Evolutionary conservation across 2,113 vertebrate species (phyloP).

Genomic region (Labrus mixtus): DNA sequence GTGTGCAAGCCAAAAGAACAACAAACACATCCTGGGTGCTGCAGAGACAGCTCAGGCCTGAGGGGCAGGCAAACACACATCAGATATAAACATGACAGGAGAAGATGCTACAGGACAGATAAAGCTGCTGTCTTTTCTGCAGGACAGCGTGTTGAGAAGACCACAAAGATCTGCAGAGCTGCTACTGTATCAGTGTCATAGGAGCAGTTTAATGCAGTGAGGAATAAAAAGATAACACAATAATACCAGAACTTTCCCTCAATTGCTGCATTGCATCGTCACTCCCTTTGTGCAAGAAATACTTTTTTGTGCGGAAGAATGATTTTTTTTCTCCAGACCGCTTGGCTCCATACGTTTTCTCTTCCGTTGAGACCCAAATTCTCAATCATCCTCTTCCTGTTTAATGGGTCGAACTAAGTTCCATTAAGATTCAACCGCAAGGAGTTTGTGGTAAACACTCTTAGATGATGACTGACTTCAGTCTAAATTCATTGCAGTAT

Average conservation of each 20-base stretch:
- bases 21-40: conserved; percentile 56
- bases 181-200: conserved; percentile 1
- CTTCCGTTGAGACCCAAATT: neutral
- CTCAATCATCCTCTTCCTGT: neutral
- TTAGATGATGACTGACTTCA: conserved; percentile 19
- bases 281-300: neutral
- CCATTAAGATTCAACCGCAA: neutral
- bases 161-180: conserved; percentile 10
- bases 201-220: neutral
- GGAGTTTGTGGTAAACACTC: neutral
- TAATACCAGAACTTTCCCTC: neutral
- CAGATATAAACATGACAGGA: conserved; percentile 19
- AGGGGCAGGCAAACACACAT: conserved; percentile 36
- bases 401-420: neutral
- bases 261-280: neutral
- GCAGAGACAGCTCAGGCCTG: conserved; percentile 45
- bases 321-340: no score
- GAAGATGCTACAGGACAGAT: conserved; percentile 13
- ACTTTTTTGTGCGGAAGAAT: no score
- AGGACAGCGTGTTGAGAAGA: conserved; percentile 7
- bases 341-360: neutral
- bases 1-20: conserved; percentile 53
- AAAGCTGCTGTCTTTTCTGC: neutral
- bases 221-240: neutral
- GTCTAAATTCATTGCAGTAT: conserved; percentile 7